Base-by-base conservation (phyloP, 1,140 invertebrate genomes). In the Rhagoletis zephyria region DNA sequence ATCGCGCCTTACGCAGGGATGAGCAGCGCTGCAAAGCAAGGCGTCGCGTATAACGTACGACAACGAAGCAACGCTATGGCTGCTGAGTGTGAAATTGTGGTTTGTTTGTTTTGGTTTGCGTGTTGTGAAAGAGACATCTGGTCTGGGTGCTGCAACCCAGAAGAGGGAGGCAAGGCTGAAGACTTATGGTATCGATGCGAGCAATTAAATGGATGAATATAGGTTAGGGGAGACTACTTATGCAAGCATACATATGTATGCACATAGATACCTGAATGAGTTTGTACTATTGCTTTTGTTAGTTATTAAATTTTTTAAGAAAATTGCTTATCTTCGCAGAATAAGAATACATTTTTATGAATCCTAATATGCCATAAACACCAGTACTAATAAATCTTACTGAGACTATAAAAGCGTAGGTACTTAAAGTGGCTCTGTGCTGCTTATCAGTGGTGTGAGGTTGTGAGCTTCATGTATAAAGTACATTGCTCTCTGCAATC, bases 1-100 rank as follows among this genome's bases (percentile, higher is more conserved):
- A n/a, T 81, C 4, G n/a, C 56, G 48, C n/a, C 14, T 12, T 56
- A 81, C 51, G 45, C 48, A 56, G 48, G 5, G 48, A n/a, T 9
- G 6, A 56, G 74, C 74, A 56, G 74, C 74, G 74, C 74, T 6
- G 74, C 48, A 77, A 51, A 85, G 30, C 10, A 88, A 74, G n/a
- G 45, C 87, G 85, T 40, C 85, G 65, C 7, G 12, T 60, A 87
- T 30, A 87, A 65, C 19, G 60, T 40, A 51, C 56, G 16, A 1
- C 48, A 81, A 5, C 14, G n/a, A 81, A 48, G 14, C 51, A 16
- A 56, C n/a, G 74, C 74, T 56, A 48, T 19, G 74, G 74, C 74
- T 56, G 45, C 19, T 81, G 74, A 81, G 74, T 81, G 74, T 81
- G 48, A 81, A 81, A 81, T 81, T 81, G 74, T 48, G 74, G 74